phyloP scores from a whole-genome alignment of 2,888 invertebrate species.

The Pheosia tremula region DNA sequence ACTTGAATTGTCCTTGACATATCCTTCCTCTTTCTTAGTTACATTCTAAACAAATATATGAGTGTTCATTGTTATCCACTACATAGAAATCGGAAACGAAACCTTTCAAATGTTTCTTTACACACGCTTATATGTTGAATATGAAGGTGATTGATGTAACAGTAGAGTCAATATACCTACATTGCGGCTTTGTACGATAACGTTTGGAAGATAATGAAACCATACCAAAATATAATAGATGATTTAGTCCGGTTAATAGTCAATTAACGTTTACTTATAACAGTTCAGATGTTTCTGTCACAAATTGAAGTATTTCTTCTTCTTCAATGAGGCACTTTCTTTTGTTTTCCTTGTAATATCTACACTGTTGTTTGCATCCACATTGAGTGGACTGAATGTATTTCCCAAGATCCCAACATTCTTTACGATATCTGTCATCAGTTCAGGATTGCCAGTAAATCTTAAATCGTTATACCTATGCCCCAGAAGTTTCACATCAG shows the following conservation, averaged over 20 bases:
- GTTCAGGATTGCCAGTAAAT: conserved; percentile 42
- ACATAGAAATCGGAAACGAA: not conserved
- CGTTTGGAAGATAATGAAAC: not conserved
- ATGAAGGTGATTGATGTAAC: not conserved
- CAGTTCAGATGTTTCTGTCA: not conserved
- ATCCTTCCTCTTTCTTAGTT: not conserved
- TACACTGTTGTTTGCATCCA: not conserved
- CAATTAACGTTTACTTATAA: too few relatives aligned
- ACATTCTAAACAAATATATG: not conserved
- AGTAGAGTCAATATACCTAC: not conserved
- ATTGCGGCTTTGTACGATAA: too few relatives aligned
- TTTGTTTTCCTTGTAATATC: too few relatives aligned
- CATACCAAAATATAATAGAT: not conserved
- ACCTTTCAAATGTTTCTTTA: not conserved
- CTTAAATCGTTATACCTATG: conserved; percentile 31
- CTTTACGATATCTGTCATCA: not conserved
- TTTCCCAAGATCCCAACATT: not conserved
- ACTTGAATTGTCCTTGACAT: conserved; percentile 23
- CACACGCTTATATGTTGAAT: not conserved
- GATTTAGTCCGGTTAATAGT: too few relatives aligned
- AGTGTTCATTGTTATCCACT: not conserved
- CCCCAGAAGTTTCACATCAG: conserved; percentile 25
- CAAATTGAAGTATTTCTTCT: not conserved
- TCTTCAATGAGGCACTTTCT: not conserved
- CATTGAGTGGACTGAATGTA: not conserved